Base-by-base conservation (phyloP, 2,888 invertebrate genomes). In the Pemphredon lugubris region DNA sequence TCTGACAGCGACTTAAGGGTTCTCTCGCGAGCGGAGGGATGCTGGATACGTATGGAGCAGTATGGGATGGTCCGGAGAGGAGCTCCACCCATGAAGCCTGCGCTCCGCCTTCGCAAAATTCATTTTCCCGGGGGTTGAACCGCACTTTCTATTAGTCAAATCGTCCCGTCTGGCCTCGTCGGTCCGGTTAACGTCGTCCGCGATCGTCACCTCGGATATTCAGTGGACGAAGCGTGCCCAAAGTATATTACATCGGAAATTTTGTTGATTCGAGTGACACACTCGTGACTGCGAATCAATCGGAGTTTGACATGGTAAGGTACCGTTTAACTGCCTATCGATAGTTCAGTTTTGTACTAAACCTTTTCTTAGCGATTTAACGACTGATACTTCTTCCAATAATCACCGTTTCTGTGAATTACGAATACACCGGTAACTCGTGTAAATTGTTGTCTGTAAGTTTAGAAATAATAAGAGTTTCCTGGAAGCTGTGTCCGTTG, bases 31-130 rank as follows among this genome's bases (percentile, higher is more conserved):
- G 51, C 40, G 59, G 65, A 74, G 81, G 75, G 81, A 81, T 81
- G 69, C 67, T 77, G 80, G 67, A 73, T 70, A 53, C 64, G 71
- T 70, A 53, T 74, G 70, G 55, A 70, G 50, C 58, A 58, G 64
- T 44, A 77, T 80, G 76, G 84, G 82, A 72, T 58, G 80, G 78
- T 64, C 74, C 79, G 57, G 72, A 65, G 57, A 74, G 50, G 73
- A 78, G 86, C 87, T 87, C 87, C 87, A 87, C 87, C 87, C 87
- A 87, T 84, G 77, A 77, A 47, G 58, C 55, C 45, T 69, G 69
- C 73, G 87, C 87, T 83, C 87, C 87, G 87, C 87, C 87, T 82
- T 83, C 82, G 75, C 69, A 65, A 81, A 84, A 78, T 83, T 82
- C 75, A 77, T 81, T 83, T 78, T 74, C 74, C 74, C 74, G 75